Evolutionary conservation across 2,113 vertebrate species (phyloP).

Genomic region (Fregata magnificens): DNA sequence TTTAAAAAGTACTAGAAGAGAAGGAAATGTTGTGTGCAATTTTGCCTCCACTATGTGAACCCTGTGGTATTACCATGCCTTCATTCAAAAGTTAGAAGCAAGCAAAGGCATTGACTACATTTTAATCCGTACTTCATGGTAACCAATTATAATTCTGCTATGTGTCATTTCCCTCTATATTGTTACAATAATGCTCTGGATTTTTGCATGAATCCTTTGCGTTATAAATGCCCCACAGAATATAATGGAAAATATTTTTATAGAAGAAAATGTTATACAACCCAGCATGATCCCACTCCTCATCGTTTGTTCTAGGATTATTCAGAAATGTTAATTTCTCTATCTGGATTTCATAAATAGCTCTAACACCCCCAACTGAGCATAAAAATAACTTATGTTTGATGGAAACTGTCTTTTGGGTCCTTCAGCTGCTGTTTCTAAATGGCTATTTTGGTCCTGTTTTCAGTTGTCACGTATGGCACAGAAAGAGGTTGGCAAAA

Average conservation of each 20-base stretch:
- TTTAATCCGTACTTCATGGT: not conserved
- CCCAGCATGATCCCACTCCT: not conserved
- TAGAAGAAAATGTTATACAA: not conserved
- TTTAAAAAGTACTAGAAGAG: not conserved
- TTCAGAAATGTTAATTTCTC: not conserved
- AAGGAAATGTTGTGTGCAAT: not conserved
- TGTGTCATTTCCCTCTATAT: not conserved
- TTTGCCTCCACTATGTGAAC: not conserved
- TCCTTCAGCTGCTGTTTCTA: not conserved
- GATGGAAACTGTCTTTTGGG: not conserved
- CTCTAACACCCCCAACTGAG: not conserved
- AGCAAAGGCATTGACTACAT: not conserved
- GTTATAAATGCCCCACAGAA: not conserved
- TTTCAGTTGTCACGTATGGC: not conserved
- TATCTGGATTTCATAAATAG: not conserved
- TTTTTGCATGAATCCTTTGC: not conserved
- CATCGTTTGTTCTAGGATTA: not conserved
- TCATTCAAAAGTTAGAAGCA: not conserved
- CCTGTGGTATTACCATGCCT: fast-evolving
- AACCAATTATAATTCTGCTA: not conserved
- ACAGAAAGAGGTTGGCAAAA: not conserved
- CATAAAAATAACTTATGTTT: not conserved
- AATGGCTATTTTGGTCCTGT: not conserved
- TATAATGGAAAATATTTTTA: not conserved
- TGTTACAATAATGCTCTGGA: not conserved